These are phyloP conservation scores for Eurytoma californica DNA, from an alignment of 2,888 invertebrate genomes.

Conservation along the genomic window DNA sequence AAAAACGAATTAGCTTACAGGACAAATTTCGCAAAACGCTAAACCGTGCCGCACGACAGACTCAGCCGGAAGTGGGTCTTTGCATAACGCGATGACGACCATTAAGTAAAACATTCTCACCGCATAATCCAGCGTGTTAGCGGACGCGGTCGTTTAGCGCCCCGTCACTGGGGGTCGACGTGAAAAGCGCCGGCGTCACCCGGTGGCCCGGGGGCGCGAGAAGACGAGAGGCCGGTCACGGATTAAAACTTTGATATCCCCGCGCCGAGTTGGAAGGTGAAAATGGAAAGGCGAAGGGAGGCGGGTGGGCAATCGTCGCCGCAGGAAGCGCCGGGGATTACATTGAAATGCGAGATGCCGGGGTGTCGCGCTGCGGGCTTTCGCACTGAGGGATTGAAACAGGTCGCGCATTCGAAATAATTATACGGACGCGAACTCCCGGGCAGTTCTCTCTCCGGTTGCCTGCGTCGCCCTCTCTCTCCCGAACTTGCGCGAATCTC, in stretches of 20 bases:
- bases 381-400: constrained; percentile 49
- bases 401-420: constrained; percentile 57
- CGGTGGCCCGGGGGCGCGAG: neutral
- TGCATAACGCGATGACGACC: no score
- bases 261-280: constrained; percentile 1
- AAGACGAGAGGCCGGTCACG: constrained; percentile 22
- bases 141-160: no score
- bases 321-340: constrained; percentile 45
- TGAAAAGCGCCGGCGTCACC: neutral
- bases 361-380: neutral
- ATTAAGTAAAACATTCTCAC: no score
- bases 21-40: no score
- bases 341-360: constrained; percentile 57
- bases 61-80: no score
- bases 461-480: neutral
- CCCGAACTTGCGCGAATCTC: neutral
- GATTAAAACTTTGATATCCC: constrained; percentile 55
- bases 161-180: no score
- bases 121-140: no score
- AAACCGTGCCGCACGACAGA: no score
- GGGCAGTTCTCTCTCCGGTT: neutral
- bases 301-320: neutral
- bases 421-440: constrained; percentile 39
- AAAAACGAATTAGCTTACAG: no score
- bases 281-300: neutral